Evolutionary conservation across 2,113 vertebrate species (phyloP).

Genomic region (Psittacula cyanocephala): DNA sequence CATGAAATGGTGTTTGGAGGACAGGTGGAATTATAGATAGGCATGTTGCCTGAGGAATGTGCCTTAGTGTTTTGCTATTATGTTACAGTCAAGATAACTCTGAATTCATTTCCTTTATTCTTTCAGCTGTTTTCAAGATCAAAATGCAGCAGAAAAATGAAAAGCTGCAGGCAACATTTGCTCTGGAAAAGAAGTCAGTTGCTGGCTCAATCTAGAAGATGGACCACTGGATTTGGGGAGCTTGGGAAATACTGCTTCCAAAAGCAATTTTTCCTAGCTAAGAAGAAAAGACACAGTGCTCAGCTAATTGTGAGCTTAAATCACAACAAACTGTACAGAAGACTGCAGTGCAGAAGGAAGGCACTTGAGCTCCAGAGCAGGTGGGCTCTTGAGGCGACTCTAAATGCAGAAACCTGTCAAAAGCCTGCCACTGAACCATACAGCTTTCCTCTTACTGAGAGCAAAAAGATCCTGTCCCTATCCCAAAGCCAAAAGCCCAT

Average conservation of each 20-base stretch:
- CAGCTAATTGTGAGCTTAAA: background rate
- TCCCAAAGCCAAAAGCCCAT: background rate
- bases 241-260: conserved; percentile 66
- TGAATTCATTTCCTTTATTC: conserved; percentile 39
- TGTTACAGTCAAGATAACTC: conserved; percentile 6
- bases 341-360: conserved; percentile 27
- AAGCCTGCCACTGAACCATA: background rate
- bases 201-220: conserved; percentile 64
- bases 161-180: conserved; percentile 66
- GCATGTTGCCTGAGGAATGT: background rate
- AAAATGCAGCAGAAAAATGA: conserved; percentile 82
- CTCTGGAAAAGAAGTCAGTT: conserved; percentile 65
- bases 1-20: background rate
- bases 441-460: conserved; percentile 32
- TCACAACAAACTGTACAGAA: conserved; percentile 5
- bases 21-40: background rate
- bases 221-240: conserved; percentile 64
- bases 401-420: conserved; percentile 34
- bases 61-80: background rate
- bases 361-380: conserved; percentile 37
- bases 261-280: conserved; percentile 60
- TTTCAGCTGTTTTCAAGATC: conserved; percentile 70
- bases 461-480: background rate
- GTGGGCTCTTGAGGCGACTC: conserved; percentile 37
- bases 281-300: conserved; percentile 20